Conservation (phyloP, 2,888 invertebrate genomes). For the Sminthurinus aureus region DNA sequence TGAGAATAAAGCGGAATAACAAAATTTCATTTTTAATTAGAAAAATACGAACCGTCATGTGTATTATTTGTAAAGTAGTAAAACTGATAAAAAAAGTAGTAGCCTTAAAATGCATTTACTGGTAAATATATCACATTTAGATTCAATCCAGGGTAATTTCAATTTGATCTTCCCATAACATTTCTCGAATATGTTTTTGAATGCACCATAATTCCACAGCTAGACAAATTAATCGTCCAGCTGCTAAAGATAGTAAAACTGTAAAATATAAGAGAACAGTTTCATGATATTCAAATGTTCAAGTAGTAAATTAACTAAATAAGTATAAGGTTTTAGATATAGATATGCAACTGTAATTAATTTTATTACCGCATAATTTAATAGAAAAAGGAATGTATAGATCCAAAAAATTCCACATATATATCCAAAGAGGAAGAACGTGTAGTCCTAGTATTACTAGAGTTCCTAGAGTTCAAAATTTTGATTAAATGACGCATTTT, state of each 20-base stretch:
- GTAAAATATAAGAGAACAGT: slow-evolving; percentile 29
- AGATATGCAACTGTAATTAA: background rate
- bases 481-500: too few relatives aligned
- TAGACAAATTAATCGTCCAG: slow-evolving; percentile 53
- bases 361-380: slow-evolving; percentile 39
- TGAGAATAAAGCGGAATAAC: too few relatives aligned
- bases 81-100: too few relatives aligned
- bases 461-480: too few relatives aligned
- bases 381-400: slow-evolving; percentile 49
- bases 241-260: slow-evolving; percentile 49
- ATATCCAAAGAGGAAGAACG: slow-evolving; percentile 58
- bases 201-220: slow-evolving; percentile 58
- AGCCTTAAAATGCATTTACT: too few relatives aligned
- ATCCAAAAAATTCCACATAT: slow-evolving; percentile 47
- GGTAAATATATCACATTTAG: too few relatives aligned
- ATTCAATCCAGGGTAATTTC: too few relatives aligned
- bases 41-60: too few relatives aligned
- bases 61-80: too few relatives aligned
- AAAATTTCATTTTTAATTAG: too few relatives aligned
- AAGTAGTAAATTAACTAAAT: background rate
- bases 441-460: slow-evolving; percentile 58
- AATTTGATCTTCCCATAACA: slow-evolving; percentile 45
- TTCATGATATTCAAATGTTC: background rate
- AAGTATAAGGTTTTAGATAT: background rate
- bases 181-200: slow-evolving; percentile 50